Percentiles rank a stretch among this genome's conserved stretches.
Conservation (phyloP, 92 coral and sea anemone species). For the Porites lobata region DNA sequence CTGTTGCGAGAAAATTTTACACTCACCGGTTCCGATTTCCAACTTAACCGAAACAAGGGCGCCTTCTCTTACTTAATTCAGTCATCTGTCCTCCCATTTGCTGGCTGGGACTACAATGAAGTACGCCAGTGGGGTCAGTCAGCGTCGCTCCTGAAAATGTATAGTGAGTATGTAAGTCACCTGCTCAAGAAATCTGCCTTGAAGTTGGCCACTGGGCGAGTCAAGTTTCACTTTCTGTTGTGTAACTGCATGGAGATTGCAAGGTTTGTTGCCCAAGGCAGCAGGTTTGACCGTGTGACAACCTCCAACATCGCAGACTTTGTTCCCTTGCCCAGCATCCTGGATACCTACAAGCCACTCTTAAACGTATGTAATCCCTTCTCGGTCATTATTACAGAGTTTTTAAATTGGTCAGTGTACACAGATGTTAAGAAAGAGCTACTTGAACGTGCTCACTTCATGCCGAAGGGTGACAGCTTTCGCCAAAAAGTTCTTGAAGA, state of each 20-base stretch:
- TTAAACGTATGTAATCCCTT: slow-evolving; percentile 47
- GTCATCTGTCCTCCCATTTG: slow-evolving; percentile 56
- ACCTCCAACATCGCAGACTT: slow-evolving; percentile 75
- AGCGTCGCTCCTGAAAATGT: slow-evolving; percentile 63
- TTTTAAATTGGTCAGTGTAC: slow-evolving; percentile 44
- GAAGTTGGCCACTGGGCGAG: slow-evolving; percentile 47
- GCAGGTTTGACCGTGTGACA: slow-evolving; percentile 68
- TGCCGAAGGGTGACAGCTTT: slow-evolving; percentile 21
- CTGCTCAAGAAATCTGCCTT: slow-evolving; percentile 48
- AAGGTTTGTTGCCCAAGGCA: slow-evolving; percentile 44
- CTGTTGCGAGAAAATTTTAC: slow-evolving; percentile 73
- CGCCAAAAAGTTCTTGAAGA: slow-evolving; percentile 55
- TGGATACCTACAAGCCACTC: slow-evolving; percentile 47
- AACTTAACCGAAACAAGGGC: background rate
- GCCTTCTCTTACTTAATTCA: slow-evolving; percentile 39
- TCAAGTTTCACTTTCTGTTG: slow-evolving; percentile 61
- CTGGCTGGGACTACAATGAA: slow-evolving; percentile 79
- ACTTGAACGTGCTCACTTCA: background rate
- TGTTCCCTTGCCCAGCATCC: slow-evolving; percentile 53
- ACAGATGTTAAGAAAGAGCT: background rate
- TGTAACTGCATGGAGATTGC: slow-evolving; percentile 69
- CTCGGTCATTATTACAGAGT: slow-evolving; percentile 73
- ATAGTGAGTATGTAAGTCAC: slow-evolving; percentile 67
- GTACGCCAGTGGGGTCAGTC: slow-evolving; percentile 48
- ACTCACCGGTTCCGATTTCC: slow-evolving; percentile 53